Conservation (phyloP, 2,797 vertebrate genomes). For the Spea hammondii region DNA sequence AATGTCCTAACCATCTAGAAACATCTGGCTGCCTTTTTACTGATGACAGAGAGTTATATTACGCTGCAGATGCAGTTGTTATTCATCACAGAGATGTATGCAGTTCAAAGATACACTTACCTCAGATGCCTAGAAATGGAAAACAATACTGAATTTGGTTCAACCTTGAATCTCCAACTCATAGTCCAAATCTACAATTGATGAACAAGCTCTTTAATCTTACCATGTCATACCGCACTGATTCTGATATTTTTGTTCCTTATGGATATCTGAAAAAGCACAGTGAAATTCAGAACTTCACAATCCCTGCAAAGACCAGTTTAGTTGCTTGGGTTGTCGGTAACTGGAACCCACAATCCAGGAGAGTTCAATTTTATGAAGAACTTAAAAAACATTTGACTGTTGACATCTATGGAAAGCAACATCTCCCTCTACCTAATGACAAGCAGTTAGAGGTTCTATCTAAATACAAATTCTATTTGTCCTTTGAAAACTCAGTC, state of each 20-base stretch:
- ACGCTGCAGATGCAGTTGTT: constrained; percentile 20
- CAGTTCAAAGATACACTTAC: neutral
- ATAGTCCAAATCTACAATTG: constrained; percentile 12
- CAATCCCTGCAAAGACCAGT: constrained; percentile 20
- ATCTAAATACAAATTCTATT: constrained; percentile 87
- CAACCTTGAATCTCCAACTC: constrained; percentile 25
- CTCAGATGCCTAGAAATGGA: neutral
- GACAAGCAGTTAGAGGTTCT: constrained; percentile 36
- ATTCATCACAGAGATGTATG: constrained; percentile 22
- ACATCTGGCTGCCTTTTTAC: constrained; percentile 25
- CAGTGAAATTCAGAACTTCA: neutral
- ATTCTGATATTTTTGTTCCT: constrained; percentile 44
- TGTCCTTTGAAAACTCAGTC: constrained; percentile 75
- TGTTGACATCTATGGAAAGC: constrained; percentile 17
- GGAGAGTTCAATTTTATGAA: constrained; percentile 13
- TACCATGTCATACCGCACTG: constrained; percentile 41
- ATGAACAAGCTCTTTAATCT: constrained; percentile 41
- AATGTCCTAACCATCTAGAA: constrained; percentile 8
- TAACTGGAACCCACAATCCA: constrained; percentile 29
- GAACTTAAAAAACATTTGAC: constrained; percentile 9
- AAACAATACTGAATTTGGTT: constrained; percentile 48
- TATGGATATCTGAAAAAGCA: constrained; percentile 31
- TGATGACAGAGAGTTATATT: constrained; percentile 14
- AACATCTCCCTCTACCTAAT: neutral
- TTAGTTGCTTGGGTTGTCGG: constrained; percentile 31